phyloP scores from a whole-genome alignment of 92 coral and sea anemone species.

The Porites rus region DNA sequence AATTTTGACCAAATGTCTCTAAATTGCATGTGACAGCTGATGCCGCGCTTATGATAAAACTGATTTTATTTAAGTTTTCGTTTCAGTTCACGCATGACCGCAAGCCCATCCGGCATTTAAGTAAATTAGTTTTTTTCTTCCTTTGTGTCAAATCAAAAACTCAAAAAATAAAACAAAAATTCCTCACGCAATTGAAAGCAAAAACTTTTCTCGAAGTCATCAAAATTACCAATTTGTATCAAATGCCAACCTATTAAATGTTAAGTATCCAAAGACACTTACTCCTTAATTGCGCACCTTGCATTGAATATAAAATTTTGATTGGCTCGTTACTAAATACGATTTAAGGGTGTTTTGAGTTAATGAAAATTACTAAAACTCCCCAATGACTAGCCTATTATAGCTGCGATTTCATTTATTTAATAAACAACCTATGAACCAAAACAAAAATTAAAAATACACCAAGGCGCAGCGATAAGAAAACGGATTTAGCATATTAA shows the following conservation, averaged over 20 bases:
- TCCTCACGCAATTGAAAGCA: no score
- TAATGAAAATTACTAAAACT: conserved; percentile 1
- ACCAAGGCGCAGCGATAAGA: no score
- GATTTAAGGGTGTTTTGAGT: background rate
- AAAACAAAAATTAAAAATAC: no score
- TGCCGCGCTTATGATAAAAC: no score
- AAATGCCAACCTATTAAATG: no score
- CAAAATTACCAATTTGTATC: no score
- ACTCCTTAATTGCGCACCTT: background rate
- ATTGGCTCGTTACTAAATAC: background rate
- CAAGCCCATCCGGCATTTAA: conserved; percentile 18
- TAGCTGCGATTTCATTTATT: background rate
- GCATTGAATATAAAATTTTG: background rate
- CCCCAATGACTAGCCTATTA: background rate
- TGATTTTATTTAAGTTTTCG: background rate
- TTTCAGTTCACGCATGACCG: background rate
- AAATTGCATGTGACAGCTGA: background rate
- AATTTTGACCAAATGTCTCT: background rate
- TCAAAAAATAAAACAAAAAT: background rate
- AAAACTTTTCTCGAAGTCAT: no score
- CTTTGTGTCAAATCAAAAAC: background rate
- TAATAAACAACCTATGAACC: background rate
- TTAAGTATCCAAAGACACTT: background rate
- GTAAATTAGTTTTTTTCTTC: background rate
- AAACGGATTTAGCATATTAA: no score